phyloP scores from a whole-genome alignment of 1,140 invertebrate genomes.

The Steinernema feltiae region DNA sequence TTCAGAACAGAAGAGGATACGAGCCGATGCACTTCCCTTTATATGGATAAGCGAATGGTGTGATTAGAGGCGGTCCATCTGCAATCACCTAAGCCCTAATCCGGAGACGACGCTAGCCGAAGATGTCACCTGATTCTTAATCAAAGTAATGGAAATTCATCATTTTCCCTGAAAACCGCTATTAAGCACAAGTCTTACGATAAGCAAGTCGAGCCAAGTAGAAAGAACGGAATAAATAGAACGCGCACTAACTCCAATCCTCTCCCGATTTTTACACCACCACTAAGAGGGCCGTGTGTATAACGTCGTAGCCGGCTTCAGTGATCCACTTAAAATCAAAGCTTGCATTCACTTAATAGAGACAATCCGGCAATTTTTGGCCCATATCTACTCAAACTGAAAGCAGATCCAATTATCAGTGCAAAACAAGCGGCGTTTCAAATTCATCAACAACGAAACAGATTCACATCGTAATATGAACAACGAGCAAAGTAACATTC shows the following conservation, averaged over 20 bases:
- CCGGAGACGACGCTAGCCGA: background rate
- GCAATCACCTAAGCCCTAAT: background rate
- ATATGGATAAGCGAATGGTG: background rate
- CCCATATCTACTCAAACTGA: too few species aligned
- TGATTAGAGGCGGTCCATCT: background rate
- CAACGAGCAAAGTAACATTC: background rate
- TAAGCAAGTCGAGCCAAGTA: background rate
- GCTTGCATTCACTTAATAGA: too few species aligned
- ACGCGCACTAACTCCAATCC: too few species aligned
- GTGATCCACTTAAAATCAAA: too few species aligned
- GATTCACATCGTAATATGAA: too few species aligned
- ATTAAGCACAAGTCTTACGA: background rate
- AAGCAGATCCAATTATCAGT: too few species aligned
- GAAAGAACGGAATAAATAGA: background rate
- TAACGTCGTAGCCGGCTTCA: too few species aligned
- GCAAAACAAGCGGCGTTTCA: too few species aligned
- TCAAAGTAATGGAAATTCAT: conserved; percentile 12
- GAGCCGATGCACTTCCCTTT: background rate
- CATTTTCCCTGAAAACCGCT: background rate
- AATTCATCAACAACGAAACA: too few species aligned
- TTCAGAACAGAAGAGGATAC: background rate
- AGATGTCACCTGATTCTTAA: background rate
- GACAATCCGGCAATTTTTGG: too few species aligned
- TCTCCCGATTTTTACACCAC: too few species aligned
- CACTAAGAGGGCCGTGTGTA: too few species aligned